These are phyloP conservation scores for Sisyra nigra DNA, from an alignment of 2,888 invertebrate genomes.

Conservation along the genomic window DNA sequence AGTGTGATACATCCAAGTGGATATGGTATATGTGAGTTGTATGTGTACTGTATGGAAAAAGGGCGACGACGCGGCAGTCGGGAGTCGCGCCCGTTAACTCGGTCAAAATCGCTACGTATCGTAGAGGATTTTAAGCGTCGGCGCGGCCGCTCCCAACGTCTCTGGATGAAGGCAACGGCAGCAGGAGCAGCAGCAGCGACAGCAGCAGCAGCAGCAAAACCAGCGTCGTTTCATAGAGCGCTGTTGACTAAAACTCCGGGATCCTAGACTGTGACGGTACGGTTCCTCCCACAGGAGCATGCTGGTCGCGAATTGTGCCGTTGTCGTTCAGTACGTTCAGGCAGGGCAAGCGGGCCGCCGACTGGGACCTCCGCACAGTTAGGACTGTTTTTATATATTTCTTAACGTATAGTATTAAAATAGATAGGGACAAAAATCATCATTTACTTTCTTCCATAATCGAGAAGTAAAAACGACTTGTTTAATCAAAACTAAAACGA, in stretches of 20 bases:
- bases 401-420: constrained; percentile 2
- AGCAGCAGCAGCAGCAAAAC: not conserved
- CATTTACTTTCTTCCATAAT: too few relatives aligned
- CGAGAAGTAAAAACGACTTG: too few relatives aligned
- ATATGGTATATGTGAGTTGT: not conserved
- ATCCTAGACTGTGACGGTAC: constrained; percentile 5
- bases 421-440: not conserved
- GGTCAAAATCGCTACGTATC: constrained; percentile 18
- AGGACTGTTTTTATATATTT: constrained; percentile 5
- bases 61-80: constrained; percentile 27
- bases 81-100: too few relatives aligned
- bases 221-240: too few relatives aligned
- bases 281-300: constrained; percentile 4
- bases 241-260: too few relatives aligned
- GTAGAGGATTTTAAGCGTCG: constrained; percentile 29
- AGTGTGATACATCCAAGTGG: not conserved
- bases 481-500: too few relatives aligned
- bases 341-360: constrained; percentile 17
- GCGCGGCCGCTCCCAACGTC: constrained; percentile 36
- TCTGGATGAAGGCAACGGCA: constrained; percentile 4
- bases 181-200: not conserved
- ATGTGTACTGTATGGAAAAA: not conserved
- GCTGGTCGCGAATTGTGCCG: constrained; percentile 3
- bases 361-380: constrained; percentile 14
- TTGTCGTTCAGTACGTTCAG: constrained; percentile 18